Evolutionary conservation across 2,113 vertebrate species (phyloP), one percentile per base, ranked within the genome.

Genomic region (Brachyhypopomus occidentalis): DNA sequence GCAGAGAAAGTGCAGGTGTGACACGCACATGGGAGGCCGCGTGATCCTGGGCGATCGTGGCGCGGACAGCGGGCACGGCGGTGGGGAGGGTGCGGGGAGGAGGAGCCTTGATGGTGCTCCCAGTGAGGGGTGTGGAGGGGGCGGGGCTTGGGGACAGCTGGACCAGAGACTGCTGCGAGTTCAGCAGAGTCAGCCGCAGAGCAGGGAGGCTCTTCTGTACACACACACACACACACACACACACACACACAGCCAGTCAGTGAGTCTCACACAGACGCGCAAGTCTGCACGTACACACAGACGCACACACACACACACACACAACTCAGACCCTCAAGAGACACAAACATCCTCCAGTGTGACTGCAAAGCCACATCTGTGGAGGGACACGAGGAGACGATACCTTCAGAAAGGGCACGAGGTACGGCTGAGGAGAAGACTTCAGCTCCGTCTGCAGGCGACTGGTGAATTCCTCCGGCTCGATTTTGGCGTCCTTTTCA

Each of bases 371-470:
- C 27, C 30, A 60, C 5, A 20, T 63, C 34, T 48, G 38, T 23
- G 62, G 4, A 38, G 30, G 66, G 23, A 20, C 48, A 59, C 23
- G 30, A 5, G 16, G 19, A 38, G 4, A 14, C 17, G 14, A 48
- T 2, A 96, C 95, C 95, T 96, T 96, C 63, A 96, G 94, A 86
- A 96, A 96, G 84, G 95, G 95, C 81, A 96, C 95, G 85, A 96
- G 93, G 90, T 96, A 96, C 67, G 95, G 95, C 90, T 96, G 95
- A 23, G 95, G 95, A 82, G 95, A 96, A 6, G 95, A 96, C 89
- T 96, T 96, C 52, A 96, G 93, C 85, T 96, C 96, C 0, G 93
- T 92, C 34, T 96, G 95, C 86, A 96, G 92, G 58, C 94, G 92
- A 87, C 92, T 94, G 77, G 95, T 96, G 92, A 96, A 96, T 89